phyloP scores from a whole-genome alignment of 2,888 invertebrate species.

The Morinoia aosen region DNA sequence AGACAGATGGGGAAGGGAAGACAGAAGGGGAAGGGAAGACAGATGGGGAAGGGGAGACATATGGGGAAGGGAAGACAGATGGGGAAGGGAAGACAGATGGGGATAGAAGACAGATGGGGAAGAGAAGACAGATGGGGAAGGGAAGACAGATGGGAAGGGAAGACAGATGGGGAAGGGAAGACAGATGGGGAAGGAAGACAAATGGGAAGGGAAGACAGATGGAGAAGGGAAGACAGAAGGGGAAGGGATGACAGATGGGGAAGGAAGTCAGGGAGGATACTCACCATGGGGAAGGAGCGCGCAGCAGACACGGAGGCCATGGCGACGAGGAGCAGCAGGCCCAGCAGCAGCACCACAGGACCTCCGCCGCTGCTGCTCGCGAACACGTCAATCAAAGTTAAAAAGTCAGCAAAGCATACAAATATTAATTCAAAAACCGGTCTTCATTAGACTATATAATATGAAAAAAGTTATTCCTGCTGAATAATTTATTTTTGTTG shows the following conservation, averaged over 20 bases:
- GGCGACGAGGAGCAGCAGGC: conserved; percentile 71
- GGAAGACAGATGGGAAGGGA: too few relatives aligned
- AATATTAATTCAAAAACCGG: not conserved
- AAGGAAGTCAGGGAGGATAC: conserved; percentile 67
- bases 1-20: too few relatives aligned
- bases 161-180: too few relatives aligned
- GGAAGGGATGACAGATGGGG: not conserved
- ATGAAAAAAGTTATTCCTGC: not conserved
- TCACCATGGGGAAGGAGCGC: conserved; percentile 72
- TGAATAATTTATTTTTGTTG: not conserved
- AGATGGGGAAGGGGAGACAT: too few relatives aligned
- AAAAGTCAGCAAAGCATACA: not conserved
- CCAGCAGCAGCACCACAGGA: conserved; percentile 68
- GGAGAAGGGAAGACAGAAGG: too few relatives aligned
- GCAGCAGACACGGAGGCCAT: conserved; percentile 72
- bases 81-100: too few relatives aligned
- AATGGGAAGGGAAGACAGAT: not conserved
- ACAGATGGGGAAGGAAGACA: not conserved
- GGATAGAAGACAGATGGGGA: too few relatives aligned
- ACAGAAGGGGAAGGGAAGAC: too few relatives aligned
- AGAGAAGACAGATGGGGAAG: too few relatives aligned
- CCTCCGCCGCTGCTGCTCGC: conserved; percentile 42
- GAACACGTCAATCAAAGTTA: not conserved
- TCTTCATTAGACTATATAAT: not conserved
- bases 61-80: too few relatives aligned